phyloP scores from a whole-genome alignment of 2,888 invertebrate species.

The Pandemis heparana region DNA sequence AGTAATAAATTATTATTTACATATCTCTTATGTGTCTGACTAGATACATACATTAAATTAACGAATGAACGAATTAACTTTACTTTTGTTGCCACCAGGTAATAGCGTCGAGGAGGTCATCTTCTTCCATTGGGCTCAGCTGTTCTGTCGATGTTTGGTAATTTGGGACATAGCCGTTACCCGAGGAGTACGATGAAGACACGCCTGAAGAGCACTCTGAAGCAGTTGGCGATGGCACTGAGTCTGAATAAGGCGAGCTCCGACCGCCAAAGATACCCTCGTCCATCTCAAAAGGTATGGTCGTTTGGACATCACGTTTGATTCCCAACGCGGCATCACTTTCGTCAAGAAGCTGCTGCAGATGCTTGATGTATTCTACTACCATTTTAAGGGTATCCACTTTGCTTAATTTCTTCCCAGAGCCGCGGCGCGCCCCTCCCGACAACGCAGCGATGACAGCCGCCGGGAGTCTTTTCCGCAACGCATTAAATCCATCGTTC shows the following conservation, averaged over 20 bases:
- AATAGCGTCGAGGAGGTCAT: conserved; percentile 93
- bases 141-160: conserved; percentile 70
- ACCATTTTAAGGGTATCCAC: conserved; percentile 96
- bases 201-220: conserved; percentile 88
- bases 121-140: conserved; percentile 91
- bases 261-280: conserved; percentile 72
- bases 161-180: conserved; percentile 55
- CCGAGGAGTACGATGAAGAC: conserved; percentile 70
- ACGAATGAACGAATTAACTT: conserved; percentile 40
- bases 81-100: conserved; percentile 92
- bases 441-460: conserved; percentile 89
- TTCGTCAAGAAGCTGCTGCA: conserved; percentile 91
- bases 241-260: conserved; percentile 76
- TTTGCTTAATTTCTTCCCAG: conserved; percentile 94
- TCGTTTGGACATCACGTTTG: conserved; percentile 45
- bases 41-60: conserved; percentile 53
- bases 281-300: conserved; percentile 61
- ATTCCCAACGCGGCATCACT: conserved; percentile 85
- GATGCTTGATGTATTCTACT: conserved; percentile 94
- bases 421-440: conserved; percentile 89
- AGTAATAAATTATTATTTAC: conserved; percentile 31
- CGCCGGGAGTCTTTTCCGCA: conserved; percentile 94
- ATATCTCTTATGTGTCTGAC: conserved; percentile 52
- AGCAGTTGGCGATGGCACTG: conserved; percentile 88
- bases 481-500: conserved; percentile 95